These are phyloP conservation scores for Ariopsis seemanni DNA, from an alignment of 2,113 vertebrate genomes.

Conservation along the genomic window DNA sequence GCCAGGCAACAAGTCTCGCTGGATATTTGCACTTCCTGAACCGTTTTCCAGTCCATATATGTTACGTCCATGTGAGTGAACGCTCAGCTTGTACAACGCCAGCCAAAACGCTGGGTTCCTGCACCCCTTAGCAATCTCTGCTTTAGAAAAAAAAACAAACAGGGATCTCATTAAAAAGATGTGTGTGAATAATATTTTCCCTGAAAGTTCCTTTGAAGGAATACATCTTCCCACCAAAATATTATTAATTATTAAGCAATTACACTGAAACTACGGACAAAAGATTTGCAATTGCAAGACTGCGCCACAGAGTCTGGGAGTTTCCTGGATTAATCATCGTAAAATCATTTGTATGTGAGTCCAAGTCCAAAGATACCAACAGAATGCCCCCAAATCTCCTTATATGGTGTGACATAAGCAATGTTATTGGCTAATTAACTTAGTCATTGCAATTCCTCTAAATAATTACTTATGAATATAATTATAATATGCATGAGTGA, in stretches of 20 bases:
- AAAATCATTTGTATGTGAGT: neutral
- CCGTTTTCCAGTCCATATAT: conserved; percentile 2
- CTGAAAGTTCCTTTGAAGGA: neutral
- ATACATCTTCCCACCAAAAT: neutral
- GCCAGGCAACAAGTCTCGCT: neutral
- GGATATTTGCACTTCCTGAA: conserved; percentile 27
- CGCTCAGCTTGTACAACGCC: neutral
- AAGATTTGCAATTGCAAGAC: neutral
- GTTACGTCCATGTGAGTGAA: neutral
- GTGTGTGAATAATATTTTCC: neutral
- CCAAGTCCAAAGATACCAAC: neutral
- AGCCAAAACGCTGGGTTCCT: neutral
- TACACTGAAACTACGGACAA: too few species aligned
- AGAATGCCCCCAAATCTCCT: neutral
- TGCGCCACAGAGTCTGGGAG: neutral
- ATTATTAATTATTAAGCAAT: neutral
- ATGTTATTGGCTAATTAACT: neutral
- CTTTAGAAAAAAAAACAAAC: neutral
- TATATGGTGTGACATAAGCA: neutral
- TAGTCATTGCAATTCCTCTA: neutral
- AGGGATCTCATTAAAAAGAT: neutral
- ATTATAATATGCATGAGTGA: neutral
- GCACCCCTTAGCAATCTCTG: neutral
- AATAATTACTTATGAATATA: neutral
- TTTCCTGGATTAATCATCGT: neutral